A percentile compares a stretch with the other conserved stretches of the same genome.
phyloP scores from a whole-genome alignment of 2,113 vertebrate species.

The Coryphaenoides rupestris region DNA sequence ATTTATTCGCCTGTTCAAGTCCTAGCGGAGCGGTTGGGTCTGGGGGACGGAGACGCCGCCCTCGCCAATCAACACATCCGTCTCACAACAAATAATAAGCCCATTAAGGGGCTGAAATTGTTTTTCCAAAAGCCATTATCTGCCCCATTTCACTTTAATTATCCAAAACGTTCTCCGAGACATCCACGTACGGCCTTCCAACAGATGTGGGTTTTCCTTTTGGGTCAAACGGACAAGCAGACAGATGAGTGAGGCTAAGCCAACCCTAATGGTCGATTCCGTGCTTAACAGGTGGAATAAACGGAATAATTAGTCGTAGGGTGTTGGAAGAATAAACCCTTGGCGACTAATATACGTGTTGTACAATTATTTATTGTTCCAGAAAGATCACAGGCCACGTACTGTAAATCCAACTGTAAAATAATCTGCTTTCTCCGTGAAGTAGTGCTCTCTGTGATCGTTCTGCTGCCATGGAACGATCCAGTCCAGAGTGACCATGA shows the following conservation, averaged over 20 bases:
- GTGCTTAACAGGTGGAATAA: conserved; percentile 43
- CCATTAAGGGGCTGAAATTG: conserved; percentile 64
- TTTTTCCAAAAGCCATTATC: conserved; percentile 71
- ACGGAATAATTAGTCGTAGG: conserved; percentile 35
- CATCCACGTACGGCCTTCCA: conserved; percentile 33
- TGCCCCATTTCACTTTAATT: conserved; percentile 71
- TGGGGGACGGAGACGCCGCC: too few relatives aligned
- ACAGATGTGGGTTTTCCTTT: conserved; percentile 38
- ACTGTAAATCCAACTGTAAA: too few relatives aligned
- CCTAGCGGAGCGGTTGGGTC: too few relatives aligned
- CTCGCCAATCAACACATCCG: conserved; percentile 18
- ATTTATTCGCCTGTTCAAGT: conserved; percentile 40
- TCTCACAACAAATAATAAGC: conserved; percentile 65
- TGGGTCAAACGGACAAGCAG: conserved; percentile 41
- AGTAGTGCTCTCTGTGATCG: too few relatives aligned
- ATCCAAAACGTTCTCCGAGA: conserved; percentile 56
- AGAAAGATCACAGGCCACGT: too few relatives aligned
- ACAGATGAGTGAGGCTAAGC: conserved; percentile 56
- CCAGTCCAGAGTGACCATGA: too few relatives aligned
- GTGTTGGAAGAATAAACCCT: too few relatives aligned
- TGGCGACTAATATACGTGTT: conserved; percentile 8
- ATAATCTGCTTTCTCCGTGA: too few relatives aligned
- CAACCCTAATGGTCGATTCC: conserved; percentile 32
- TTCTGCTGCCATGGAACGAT: too few relatives aligned
- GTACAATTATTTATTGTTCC: too few relatives aligned